Base-by-base conservation (phyloP, 2,797 vertebrate species). In the Threskiornis aethiopicus region DNA sequence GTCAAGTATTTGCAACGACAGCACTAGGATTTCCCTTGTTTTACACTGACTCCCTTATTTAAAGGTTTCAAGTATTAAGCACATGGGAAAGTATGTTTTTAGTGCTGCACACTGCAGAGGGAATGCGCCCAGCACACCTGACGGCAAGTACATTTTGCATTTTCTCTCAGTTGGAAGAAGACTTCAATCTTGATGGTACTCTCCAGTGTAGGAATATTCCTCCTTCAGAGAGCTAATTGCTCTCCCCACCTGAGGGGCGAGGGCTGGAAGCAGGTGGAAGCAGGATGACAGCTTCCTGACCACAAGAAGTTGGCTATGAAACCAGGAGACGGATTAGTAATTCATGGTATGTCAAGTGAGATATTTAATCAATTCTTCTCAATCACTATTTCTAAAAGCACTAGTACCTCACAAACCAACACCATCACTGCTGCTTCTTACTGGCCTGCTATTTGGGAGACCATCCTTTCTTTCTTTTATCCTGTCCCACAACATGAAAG, bases 81-180 rank as follows among this genome's bases (percentile, higher is more conserved):
- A 35, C 11, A 25, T 1, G 6, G 52, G 13, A 62, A 94, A 28
- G 22, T 46, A 14, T 5, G 41, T 26, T 15, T 57, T 42, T 21
- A 79, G 54, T 13, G 75, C 52, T 24, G 39, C 59, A 25, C 12
- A 8, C 19, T 2, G 3, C 66, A 78, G 52, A 89, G 25, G 35
- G 31, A 67, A 31, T 9, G 22, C 4, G 3, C 13, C 16, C 52
- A 64, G 69, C 42, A 64, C 28, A 11, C 21, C 75, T 29, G 39
- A 58, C 0, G 2, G 31, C n/a, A 70, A 66, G 47, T 3, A 52
- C 33, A 16, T 42, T 28, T 1, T 29, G 19, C 16, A 12, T 16
- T 16, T 39, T 11, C 39, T 47, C 29, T 58, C 51, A 39, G 16
- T 4, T 57, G 47, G 47, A 71, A 44, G n/a, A 39, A 39, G 11